Percentiles rank a stretch among this genome's conserved stretches.
phyloP scores from a whole-genome alignment of 2,113 vertebrate genomes.

The Laterallus jamaicensis region DNA sequence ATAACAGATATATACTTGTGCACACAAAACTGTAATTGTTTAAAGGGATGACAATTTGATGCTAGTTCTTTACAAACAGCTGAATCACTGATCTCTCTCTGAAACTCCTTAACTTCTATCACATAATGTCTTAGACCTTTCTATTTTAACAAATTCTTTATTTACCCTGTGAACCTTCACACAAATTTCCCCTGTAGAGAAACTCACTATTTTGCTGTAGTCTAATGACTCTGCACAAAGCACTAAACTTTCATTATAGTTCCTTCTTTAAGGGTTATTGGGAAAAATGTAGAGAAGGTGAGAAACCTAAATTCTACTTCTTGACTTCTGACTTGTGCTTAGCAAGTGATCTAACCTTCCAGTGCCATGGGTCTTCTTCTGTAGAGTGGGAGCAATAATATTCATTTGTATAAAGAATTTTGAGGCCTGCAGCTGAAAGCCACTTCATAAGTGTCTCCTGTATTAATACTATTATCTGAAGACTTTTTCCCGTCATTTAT shows the following conservation, averaged over 20 bases:
- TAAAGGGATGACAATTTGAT: not conserved
- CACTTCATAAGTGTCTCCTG: not conserved
- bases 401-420: not conserved
- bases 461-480: not conserved
- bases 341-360: not conserved
- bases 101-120: not conserved
- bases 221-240: not conserved
- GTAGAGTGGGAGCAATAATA: not conserved
- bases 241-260: not conserved
- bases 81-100: not conserved
- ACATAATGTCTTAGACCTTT: not conserved
- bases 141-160: not conserved
- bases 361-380: not conserved
- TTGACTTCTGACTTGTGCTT: not conserved
- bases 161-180: not conserved
- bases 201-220: not conserved
- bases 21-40: not conserved
- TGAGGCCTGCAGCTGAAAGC: not conserved
- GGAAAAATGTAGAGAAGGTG: not conserved
- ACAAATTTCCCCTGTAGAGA: not conserved
- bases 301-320: not conserved
- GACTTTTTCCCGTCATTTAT: not conserved
- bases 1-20: not conserved
- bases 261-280: not conserved
- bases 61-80: not conserved